These are phyloP conservation scores for Felis catus DNA, from an alignment of 2,113 vertebrate genomes.

Conservation along the genomic window DNA sequence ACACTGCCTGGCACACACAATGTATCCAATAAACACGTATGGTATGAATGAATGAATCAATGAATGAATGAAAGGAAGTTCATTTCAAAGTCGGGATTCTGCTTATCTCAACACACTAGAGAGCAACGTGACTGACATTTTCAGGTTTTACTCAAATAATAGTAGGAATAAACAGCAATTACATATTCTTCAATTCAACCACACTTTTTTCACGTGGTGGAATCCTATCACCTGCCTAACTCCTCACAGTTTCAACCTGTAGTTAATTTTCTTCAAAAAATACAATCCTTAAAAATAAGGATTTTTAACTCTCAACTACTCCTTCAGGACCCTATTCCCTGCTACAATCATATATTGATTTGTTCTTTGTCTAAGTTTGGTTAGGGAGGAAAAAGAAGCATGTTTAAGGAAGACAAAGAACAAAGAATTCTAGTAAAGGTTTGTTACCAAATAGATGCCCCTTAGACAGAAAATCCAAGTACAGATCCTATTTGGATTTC, in stretches of 20 bases:
- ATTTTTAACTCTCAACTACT: background rate
- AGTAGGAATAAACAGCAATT: background rate
- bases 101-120: background rate
- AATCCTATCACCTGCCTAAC: background rate
- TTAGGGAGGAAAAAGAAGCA: background rate
- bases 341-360: background rate
- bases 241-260: background rate
- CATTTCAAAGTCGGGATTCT: background rate
- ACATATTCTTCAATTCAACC: background rate
- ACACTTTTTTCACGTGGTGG: background rate
- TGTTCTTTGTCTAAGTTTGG: background rate
- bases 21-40: rapidly evolving
- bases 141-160: conserved; percentile 7
- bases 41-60: background rate
- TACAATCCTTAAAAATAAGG: background rate
- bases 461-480: background rate
- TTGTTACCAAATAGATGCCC: conserved; percentile 3
- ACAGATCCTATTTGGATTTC: background rate
- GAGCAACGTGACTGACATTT: background rate
- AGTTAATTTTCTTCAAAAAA: background rate
- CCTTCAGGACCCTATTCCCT: background rate
- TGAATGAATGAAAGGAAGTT: background rate
- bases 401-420: conserved; percentile 12
- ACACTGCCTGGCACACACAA: background rate
- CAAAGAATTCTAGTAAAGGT: background rate